Base-by-base conservation (phyloP, 2,113 vertebrate genomes). In the Terrapene triunguis region DNA sequence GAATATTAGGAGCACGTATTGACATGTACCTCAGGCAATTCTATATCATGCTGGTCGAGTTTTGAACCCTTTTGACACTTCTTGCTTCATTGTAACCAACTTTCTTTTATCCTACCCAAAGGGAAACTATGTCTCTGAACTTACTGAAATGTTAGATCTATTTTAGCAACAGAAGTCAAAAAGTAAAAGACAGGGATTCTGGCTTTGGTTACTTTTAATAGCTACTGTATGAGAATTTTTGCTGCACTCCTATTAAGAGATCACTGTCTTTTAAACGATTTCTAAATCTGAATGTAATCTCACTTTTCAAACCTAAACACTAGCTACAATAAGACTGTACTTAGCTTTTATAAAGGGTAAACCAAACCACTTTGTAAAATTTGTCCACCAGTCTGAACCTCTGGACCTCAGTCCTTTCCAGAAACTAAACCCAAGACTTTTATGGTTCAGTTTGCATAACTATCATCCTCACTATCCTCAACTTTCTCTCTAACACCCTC, bases 321-420 rank as follows among this genome's bases (percentile, higher is more conserved):
- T 8, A 84, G 4, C 14, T 81, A 35, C 29, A 91, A 62, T 57
- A 4, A 89, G 17, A 78, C 8, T 2, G 2, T 55, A 32, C 0
- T 1, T 79, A 88, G 29, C 69, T 62, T 87, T 89, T 62, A 25
- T 76, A 55, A 27, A 84, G 38, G 11, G 19, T 72, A 38, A n/a
- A 38, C 9, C 17, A 22, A 72, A 38, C n/a, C 19, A 38, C 19
- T 9, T 6, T 74, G 87, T 22, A 62, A 90, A 76, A 1, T 1
- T n/a, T 83, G 2, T 1, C 32, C 8, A 38, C 29, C 5, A 16
- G 0, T 85, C 92, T 85, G 35, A 38, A 8, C 10, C 14, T 0
- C 3, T 85, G 35, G n/a, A 8, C 10, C 14, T 0, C 3, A 48
- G 44, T 32, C 1, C 6, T 13, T 88, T 11, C 4, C 27, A 16